Conservation (phyloP, 2,113 vertebrate species). For the Clarias gariepinus region DNA sequence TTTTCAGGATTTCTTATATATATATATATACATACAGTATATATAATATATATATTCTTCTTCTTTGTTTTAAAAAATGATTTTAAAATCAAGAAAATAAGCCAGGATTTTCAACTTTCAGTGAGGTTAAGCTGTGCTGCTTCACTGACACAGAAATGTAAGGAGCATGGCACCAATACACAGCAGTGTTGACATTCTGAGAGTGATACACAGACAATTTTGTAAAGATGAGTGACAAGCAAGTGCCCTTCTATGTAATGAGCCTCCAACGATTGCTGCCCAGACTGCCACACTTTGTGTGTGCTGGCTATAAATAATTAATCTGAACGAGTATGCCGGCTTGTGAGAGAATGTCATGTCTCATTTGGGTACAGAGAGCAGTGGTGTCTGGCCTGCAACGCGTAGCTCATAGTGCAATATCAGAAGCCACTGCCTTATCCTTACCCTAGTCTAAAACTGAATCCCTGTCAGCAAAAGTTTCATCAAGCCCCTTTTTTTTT, state of each 20-base stretch:
- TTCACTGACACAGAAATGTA: not conserved
- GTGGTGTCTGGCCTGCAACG: slow-evolving; percentile 60
- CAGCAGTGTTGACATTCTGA: slow-evolving; percentile 41
- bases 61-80: too few relatives aligned
- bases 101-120: not conserved
- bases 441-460: slow-evolving; percentile 49
- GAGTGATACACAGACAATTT: slow-evolving; percentile 52
- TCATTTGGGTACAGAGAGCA: slow-evolving; percentile 62
- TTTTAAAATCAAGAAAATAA: too few relatives aligned
- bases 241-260: slow-evolving; percentile 71
- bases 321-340: slow-evolving; percentile 64
- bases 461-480: slow-evolving; percentile 51
- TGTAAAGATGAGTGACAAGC: slow-evolving; percentile 66
- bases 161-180: not conserved
- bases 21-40: too few relatives aligned
- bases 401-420: slow-evolving; percentile 55
- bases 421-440: slow-evolving; percentile 53
- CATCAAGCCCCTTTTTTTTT: slow-evolving; percentile 28
- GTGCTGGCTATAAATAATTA: slow-evolving; percentile 73
- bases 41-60: too few relatives aligned
- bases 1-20: not conserved
- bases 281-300: slow-evolving; percentile 66
- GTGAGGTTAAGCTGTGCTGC: not conserved
- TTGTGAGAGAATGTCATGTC: slow-evolving; percentile 68
- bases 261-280: slow-evolving; percentile 68